Percentiles rank a stretch among this genome's conserved stretches.
These are phyloP conservation scores for Pollenia griseotomentosa DNA, from an alignment of 2,888 invertebrate species.

Conservation along the genomic window DNA sequence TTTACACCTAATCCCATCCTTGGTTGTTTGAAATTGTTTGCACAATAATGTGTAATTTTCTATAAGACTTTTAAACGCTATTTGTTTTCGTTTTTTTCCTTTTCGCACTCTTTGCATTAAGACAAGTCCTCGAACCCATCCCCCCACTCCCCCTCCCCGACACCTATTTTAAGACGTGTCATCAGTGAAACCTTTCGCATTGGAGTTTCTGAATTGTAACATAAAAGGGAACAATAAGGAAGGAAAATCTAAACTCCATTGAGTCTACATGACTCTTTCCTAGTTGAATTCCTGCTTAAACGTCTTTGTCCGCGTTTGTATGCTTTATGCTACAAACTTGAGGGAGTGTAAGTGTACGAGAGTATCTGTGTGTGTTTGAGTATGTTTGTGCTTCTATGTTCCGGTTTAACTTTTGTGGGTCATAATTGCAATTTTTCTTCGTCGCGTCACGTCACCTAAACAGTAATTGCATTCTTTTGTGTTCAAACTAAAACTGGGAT, in stretches of 20 bases:
- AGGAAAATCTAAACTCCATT: constrained; percentile 29
- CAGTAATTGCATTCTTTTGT: constrained; percentile 72
- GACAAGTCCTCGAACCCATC: neutral
- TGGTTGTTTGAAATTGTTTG: no score
- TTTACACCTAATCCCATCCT: no score
- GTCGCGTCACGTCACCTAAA: constrained; percentile 71
- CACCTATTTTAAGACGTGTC: constrained; percentile 8
- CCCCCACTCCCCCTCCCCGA: no score
- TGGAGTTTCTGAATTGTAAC: constrained; percentile 6
- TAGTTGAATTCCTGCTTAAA: constrained; percentile 2
- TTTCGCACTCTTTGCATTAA: neutral
- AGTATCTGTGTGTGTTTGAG: neutral
- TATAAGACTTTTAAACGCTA: neutral
- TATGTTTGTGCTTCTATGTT: constrained; percentile 42
- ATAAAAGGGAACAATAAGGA: constrained; percentile 1
- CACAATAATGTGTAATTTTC: neutral
- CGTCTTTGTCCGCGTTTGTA: constrained; percentile 1
- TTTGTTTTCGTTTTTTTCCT: neutral
- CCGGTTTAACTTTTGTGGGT: constrained; percentile 71
- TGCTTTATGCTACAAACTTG: neutral
- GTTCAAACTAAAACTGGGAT: constrained; percentile 64
- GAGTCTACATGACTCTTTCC: constrained; percentile 11
- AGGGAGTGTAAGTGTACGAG: neutral
- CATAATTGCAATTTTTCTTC: constrained; percentile 74
- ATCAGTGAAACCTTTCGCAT: constrained; percentile 33